phyloP scores from a whole-genome alignment of 2,888 invertebrate genomes.

The Neoscelio sp. region DNA sequence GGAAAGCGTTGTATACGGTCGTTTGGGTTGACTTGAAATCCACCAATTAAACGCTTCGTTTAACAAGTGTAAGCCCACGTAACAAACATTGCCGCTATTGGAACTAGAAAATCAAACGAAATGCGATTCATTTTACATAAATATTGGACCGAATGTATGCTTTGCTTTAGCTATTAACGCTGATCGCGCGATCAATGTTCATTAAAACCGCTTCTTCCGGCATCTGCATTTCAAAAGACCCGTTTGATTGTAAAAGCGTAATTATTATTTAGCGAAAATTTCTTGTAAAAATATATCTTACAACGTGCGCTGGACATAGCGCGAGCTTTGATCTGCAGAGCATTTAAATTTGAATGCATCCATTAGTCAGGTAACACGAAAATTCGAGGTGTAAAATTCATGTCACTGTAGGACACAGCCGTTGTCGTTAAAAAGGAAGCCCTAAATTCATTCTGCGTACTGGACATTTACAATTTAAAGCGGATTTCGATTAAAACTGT shows the following conservation, averaged over 20 bases:
- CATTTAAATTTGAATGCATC: slow-evolving; percentile 54
- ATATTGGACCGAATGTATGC: slow-evolving; percentile 15
- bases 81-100: slow-evolving; percentile 30
- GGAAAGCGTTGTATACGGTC: slow-evolving; percentile 1
- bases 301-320: slow-evolving; percentile 1
- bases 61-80: slow-evolving; percentile 23
- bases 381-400: slow-evolving; percentile 55
- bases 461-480: slow-evolving; percentile 73
- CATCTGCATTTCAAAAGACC: neutral
- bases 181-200: neutral
- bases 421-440: slow-evolving; percentile 49
- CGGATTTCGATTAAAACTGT: slow-evolving; percentile 72
- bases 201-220: neutral
- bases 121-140: slow-evolving; percentile 24
- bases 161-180: neutral
- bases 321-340: slow-evolving; percentile 31
- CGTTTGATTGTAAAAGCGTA: slow-evolving; percentile 5
- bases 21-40: slow-evolving; percentile 33
- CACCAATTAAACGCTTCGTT: slow-evolving; percentile 37
- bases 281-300: no score
- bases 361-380: slow-evolving; percentile 46
- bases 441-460: slow-evolving; percentile 54
- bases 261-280: no score
- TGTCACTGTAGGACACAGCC: slow-evolving; percentile 30
- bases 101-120: slow-evolving; percentile 19